phyloP scores from a whole-genome alignment of 1,140 invertebrate genomes.

The Macrosteles quadrilineatus region DNA sequence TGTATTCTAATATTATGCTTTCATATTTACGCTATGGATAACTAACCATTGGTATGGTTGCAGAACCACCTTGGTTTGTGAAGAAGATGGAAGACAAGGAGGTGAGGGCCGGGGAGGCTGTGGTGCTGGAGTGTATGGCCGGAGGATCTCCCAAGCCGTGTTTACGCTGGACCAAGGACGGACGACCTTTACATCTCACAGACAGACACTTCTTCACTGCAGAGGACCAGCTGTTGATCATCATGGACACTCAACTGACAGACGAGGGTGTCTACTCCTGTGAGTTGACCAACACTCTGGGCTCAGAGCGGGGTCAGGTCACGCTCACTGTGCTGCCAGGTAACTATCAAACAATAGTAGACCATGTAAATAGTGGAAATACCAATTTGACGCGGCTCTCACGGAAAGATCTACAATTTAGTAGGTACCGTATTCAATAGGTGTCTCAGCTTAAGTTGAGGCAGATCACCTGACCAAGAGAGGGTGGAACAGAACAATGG shows the following conservation, averaged over 20 bases:
- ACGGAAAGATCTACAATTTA: too few species aligned
- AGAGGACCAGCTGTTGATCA: conserved; percentile 84
- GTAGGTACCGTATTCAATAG: too few species aligned
- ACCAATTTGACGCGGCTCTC: too few species aligned
- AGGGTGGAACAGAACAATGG: too few species aligned
- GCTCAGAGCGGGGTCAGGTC: conserved; percentile 60
- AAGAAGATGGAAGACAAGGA: conserved; percentile 85
- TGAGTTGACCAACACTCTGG: conserved; percentile 81
- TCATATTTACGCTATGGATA: too few species aligned
- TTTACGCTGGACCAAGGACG: conserved; percentile 89
- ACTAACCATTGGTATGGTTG: too few species aligned
- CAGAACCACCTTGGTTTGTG: conserved; percentile 82
- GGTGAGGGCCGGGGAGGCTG: conserved; percentile 72
- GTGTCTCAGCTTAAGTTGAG: too few species aligned
- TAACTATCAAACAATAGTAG: too few species aligned
- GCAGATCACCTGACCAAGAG: too few species aligned
- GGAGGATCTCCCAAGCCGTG: conserved; percentile 83
- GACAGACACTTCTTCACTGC: conserved; percentile 75
- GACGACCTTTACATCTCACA: conserved; percentile 65
- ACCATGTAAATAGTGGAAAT: too few species aligned
- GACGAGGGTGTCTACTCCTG: conserved; percentile 90
- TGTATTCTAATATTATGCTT: too few species aligned
- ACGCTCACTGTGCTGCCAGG: conserved; percentile 59
- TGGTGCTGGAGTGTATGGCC: conserved; percentile 86
- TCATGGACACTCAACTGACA: conserved; percentile 70